Evolutionary conservation across 2,113 vertebrate genomes (phyloP), one percentile per base, ranked within the genome.

Genomic region (Burhinus oedicnemus): DNA sequence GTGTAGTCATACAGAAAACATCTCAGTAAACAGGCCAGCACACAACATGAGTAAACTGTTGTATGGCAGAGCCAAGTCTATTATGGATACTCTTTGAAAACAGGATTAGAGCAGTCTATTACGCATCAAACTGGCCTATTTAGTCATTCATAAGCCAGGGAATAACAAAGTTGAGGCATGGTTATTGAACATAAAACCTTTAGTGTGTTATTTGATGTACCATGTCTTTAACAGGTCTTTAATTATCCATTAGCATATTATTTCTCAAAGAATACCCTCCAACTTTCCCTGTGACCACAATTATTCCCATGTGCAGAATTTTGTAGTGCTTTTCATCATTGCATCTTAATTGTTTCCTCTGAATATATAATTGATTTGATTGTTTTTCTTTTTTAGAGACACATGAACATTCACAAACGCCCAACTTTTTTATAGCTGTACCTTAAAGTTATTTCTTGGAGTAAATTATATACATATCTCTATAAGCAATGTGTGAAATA

Each of bases 1-100:
- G 64, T 11, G 51, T 55, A 94, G 94, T 97, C 89, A 96, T 88
- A 83, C 87, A 94, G 66, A 95, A 96, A 96, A 44, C 58, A 94
- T 94, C 74, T 91, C 54, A 5, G 58, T 91, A 96, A 95, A 93
- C 78, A 97, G 84, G 38, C 71, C 92, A 95, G 64, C 75, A 44
- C 38, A 95, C 12, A 93, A 90, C 49, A 87, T n/a, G 69, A 87
- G 54, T 74, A 91, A 75, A 95, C 52, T 34, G 5, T 62, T 85
- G 45, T 58, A 64, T 21, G 54, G 74, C 58, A 94, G 47, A 85
- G 71, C 75, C 91, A 96, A 95, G 34, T n/a, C 62, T 85, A 8
- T 57, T 51, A 66, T 16, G 72, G 75, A 74, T 81, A 82, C 15
- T 40, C 80, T 83, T 82, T 90, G 54, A 83, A 95, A 95, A 86